phyloP scores from a whole-genome alignment of 2,113 vertebrate species.

The Hypocryptadius cinnamomeus region DNA sequence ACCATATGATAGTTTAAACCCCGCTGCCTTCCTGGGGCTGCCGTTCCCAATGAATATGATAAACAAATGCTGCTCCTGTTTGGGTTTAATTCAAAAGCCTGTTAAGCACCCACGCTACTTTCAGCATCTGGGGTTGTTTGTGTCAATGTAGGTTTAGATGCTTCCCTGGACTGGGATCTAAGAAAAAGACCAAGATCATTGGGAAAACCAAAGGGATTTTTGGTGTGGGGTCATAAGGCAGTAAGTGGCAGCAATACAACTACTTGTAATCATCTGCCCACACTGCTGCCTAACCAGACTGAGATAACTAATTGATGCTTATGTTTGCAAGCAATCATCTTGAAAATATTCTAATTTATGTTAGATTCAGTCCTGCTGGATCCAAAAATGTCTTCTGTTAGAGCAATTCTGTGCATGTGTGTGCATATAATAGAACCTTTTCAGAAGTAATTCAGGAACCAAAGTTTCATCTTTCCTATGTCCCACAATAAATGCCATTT shows the following conservation, averaged over 20 bases:
- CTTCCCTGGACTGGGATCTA: not conserved
- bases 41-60: not conserved
- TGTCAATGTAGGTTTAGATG: not conserved
- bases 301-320: conserved; percentile 6
- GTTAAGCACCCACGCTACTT: not conserved
- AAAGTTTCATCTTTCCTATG: not conserved
- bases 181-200: not conserved
- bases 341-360: not conserved
- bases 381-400: not conserved
- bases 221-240: not conserved
- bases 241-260: not conserved
- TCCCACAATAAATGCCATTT: not conserved
- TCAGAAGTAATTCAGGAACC: not conserved
- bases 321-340: not conserved
- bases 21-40: not conserved
- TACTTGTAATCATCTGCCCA: conserved; percentile 10
- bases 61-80: not conserved
- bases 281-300: not conserved
- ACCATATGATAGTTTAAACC: not conserved
- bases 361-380: not conserved
- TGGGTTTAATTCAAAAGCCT: not conserved
- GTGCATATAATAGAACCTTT: not conserved
- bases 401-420: not conserved
- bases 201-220: not conserved
- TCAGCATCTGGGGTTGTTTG: not conserved